A percentile compares a stretch with the other conserved stretches of the same genome.
Evolutionary conservation across 2,113 vertebrate genomes (phyloP).

Genomic region (Serinus canaria): DNA sequence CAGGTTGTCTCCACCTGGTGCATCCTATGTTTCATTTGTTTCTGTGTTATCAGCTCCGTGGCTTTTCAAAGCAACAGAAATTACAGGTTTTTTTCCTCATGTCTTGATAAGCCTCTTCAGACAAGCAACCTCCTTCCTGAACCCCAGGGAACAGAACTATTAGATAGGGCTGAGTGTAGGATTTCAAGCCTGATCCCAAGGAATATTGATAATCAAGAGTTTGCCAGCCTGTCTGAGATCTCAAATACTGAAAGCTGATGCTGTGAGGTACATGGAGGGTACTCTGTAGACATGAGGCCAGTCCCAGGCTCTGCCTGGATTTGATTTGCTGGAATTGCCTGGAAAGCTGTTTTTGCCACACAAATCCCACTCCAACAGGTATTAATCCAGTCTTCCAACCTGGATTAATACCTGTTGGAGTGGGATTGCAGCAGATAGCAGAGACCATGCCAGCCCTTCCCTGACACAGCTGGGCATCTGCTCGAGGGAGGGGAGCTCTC

Average conservation of each 20-base stretch:
- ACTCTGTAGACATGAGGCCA: neutral
- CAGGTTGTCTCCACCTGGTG: neutral
- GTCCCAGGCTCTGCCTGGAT: neutral
- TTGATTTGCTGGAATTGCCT: neutral
- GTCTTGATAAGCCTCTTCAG: neutral
- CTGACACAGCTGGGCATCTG: neutral
- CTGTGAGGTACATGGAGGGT: neutral
- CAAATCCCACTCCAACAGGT: no score
- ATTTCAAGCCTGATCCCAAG: neutral
- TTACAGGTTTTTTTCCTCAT: neutral
- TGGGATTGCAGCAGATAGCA: neutral
- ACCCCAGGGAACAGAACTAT: neutral
- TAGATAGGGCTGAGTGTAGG: neutral
- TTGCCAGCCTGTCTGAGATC: neutral
- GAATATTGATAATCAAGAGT: neutral
- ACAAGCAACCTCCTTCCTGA: neutral
- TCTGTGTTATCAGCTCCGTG: neutral
- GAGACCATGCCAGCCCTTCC: neutral
- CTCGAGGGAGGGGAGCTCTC: neutral
- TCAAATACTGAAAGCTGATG: neutral
- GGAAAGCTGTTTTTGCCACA: neutral
- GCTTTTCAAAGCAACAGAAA: neutral
- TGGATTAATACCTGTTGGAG: neutral
- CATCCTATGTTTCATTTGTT: neutral
- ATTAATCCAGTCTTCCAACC: neutral